Percentiles rank a stretch among this genome's conserved stretches.
These are phyloP conservation scores for Cyclargus thomasi DNA, from an alignment of 1,140 invertebrate species.

Conservation along the genomic window DNA sequence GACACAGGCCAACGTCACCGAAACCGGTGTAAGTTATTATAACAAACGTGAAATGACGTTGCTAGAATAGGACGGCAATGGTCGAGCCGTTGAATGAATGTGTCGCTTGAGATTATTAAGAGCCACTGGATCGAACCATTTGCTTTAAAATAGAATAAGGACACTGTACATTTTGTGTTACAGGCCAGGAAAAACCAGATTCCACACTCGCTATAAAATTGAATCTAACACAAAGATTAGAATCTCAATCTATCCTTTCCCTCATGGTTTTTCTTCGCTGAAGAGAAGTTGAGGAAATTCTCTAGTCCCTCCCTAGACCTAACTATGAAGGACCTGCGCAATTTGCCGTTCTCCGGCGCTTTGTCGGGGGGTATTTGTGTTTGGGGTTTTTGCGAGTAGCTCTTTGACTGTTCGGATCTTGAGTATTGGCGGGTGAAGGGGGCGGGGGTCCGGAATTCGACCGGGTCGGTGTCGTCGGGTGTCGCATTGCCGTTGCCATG, in stretches of 20 bases:
- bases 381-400: slow-evolving; percentile 30
- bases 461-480: slow-evolving; percentile 21
- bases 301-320: slow-evolving; percentile 62
- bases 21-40: no score
- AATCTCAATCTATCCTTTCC: slow-evolving; percentile 43
- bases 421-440: slow-evolving; percentile 39
- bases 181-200: neutral
- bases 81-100: no score
- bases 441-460: slow-evolving; percentile 45
- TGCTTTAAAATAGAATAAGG: no score
- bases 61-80: no score
- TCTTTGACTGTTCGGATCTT: slow-evolving; percentile 37
- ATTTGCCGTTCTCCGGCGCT: slow-evolving; percentile 50
- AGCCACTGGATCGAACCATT: neutral
- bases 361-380: slow-evolving; percentile 46
- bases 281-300: slow-evolving; percentile 55
- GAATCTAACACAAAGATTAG: slow-evolving; percentile 22
- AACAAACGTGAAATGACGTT: no score
- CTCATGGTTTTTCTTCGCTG: slow-evolving; percentile 45
- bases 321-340: slow-evolving; percentile 62
- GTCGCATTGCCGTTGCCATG: slow-evolving; percentile 11
- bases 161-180: no score
- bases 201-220: neutral
- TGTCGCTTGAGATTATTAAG: no score
- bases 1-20: no score